Evolutionary conservation across 2,888 invertebrate species (phyloP), one percentile per base, ranked within the genome.

Genomic region (Cheilosia variabilis): DNA sequence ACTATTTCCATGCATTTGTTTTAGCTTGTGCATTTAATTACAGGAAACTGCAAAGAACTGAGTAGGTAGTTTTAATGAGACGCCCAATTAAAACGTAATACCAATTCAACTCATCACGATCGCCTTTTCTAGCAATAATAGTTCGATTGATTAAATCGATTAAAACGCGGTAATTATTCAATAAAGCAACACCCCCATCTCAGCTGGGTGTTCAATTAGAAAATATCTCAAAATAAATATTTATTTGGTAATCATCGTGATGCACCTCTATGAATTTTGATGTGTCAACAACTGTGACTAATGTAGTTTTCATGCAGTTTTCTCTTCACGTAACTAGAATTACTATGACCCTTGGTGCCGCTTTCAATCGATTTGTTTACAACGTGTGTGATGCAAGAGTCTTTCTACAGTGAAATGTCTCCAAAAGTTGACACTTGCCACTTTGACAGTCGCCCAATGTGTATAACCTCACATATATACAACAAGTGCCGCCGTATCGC

Each of bases 121-220:
- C 15, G 43, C 63, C 47, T 50, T 63, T 63, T 52, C 50, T 37
- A 37, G 4, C 34, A 43, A 22, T 15, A 68, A 47, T 58, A 69
- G 52, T 58, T 10, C 24, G 52, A 60, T 58, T 63, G 52, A 60
- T 58, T 63, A 60, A 37, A 73, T 75, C 57, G 53, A 65, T 65
- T 17, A 47, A 19, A 24, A 19, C 37, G 6, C 68, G 22, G 9
- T 68, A 66, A 73, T 83, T 73, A 68, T 57, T 63, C 57, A 78
- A 83, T 83, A 78, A 34, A 73, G 24, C 17, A 19, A 43, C 50
- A 78, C 66, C 43, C 62, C 45, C 68, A 19, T 57, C 5, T 43
- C 22, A 27, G 6, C 47, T 27, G 17, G 22, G 53, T 62, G 55
- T 76, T 69, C 77, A 71, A 65, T 71, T 72, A 65, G 52, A 52